Evolutionary conservation across 2,113 vertebrate genomes (phyloP), one percentile per base, ranked within the genome.

Genomic region (Gila orcuttii): DNA sequence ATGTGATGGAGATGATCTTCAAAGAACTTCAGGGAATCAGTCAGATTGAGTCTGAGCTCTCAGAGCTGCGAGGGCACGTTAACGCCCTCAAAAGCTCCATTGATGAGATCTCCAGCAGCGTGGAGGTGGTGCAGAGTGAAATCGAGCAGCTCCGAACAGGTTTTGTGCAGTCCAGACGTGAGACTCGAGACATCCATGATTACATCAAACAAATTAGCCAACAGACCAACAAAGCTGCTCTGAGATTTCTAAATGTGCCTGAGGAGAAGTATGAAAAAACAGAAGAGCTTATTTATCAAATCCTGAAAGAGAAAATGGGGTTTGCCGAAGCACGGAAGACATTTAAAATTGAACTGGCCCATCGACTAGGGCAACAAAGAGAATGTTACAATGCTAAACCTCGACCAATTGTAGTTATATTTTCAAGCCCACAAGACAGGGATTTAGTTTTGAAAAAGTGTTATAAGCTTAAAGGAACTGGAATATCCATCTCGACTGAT

Each of bases 1-100:
- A 99, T 92, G 97, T 99, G 79, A 99, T 99, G 97, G 98, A 99
- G 93, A 99, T 99, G 98, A 99, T 99, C 87, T 99, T 99, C 83
- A 99, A 99, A 91, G 98, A 99, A 87, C 97, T 99, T 87, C 98
- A 99, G 91, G 98, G 98, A 73, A 99, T 99, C 91, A 99, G 98
- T 91, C 98, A 99, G 91, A 99, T 99, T 42, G 98, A 99, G 92
- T 97, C 97, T 1, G 98, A 99, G 92, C 95, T 99, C 50, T 97
- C 96, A 76, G 98, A 99, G 91, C 93, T 99, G 76, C 95, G 98
- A 79, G 97, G 97, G 1, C 98, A 99, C 0, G 98, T 99, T 45
- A 98, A 99, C 86, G 97, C 98, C 79, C 94, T 99, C 66, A 98
- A 99, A 91, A 97, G 97, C 90, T 99, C 98, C 39, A 99, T 99